Conservation (phyloP, 2,888 invertebrate species). For the Phlogophora meticulosa region DNA sequence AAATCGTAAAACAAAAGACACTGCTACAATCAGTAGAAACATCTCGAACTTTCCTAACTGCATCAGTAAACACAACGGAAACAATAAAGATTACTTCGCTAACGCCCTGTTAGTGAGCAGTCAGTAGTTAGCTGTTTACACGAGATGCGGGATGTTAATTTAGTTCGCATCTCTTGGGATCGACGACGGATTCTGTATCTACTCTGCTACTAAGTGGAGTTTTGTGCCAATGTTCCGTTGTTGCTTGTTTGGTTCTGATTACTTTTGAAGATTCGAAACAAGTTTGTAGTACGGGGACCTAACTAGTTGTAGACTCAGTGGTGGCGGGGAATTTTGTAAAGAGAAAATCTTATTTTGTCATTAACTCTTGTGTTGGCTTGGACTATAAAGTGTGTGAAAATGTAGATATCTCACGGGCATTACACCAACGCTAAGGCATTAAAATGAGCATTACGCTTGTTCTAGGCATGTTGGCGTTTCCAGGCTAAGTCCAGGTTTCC, state of each 20-base stretch:
- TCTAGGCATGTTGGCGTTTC: no score
- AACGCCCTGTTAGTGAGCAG: conserved; percentile 25
- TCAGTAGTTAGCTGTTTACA: conserved; percentile 35
- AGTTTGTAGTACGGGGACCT: conserved; percentile 1
- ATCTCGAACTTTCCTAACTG: conserved; percentile 34
- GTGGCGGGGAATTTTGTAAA: background rate
- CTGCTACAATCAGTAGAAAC: conserved; percentile 16
- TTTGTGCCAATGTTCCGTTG: conserved; percentile 27
- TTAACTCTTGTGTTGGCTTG: no score
- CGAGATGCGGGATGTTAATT: conserved; percentile 54
- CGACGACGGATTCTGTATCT: conserved; percentile 18
- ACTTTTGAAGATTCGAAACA: conserved; percentile 21
- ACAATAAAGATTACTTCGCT: conserved; percentile 40
- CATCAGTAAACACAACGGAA: conserved; percentile 11
- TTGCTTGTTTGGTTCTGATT: conserved; percentile 36
- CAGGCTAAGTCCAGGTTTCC: no score
- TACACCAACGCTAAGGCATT: no score
- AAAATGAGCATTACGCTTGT: no score
- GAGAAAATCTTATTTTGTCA: background rate
- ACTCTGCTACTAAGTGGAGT: conserved; percentile 38
- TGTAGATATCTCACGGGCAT: no score
- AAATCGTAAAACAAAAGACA: background rate
- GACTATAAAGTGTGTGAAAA: no score
- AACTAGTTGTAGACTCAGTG: background rate
- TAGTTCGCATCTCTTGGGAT: conserved; percentile 50